phyloP scores from a whole-genome alignment of 92 coral and sea anemone genomes.

The Porites evermanni region DNA sequence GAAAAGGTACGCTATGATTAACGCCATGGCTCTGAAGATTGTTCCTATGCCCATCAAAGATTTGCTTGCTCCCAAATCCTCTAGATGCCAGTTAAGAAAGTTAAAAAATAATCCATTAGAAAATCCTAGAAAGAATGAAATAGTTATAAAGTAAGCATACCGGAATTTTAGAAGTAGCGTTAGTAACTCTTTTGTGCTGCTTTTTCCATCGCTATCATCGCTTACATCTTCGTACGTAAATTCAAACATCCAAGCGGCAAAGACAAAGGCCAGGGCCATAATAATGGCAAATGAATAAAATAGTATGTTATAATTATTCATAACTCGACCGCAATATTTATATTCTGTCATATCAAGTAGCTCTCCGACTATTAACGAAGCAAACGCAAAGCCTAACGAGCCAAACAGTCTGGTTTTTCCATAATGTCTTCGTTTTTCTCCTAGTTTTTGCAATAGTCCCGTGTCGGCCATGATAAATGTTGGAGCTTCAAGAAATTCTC shows the following conservation, averaged over 20 bases:
- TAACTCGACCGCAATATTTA: conserved; percentile 83
- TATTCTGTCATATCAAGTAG: conserved; percentile 84
- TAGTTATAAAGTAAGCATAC: conserved; percentile 79
- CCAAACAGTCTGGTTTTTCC: conserved; percentile 97
- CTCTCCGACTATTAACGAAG: conserved; percentile 94
- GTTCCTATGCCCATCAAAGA: conserved; percentile 88
- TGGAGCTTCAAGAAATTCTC: conserved; percentile 97
- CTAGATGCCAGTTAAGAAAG: conserved; percentile 94
- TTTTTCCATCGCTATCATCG: conserved; percentile 24
- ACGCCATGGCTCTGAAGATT: conserved; percentile 72
- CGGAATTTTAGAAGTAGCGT: conserved; percentile 73
- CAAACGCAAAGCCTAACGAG: conserved; percentile 89
- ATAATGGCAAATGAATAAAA: conserved; percentile 87
- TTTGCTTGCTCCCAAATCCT: conserved; percentile 94
- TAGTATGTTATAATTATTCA: conserved; percentile 87
- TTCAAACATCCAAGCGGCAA: conserved; percentile 80
- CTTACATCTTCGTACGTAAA: conserved; percentile 72
- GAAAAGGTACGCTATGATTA: conserved; percentile 78
- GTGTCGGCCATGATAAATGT: conserved; percentile 95
- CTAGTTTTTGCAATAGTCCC: conserved; percentile 87
- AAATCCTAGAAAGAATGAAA: conserved; percentile 91
- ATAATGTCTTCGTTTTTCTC: conserved; percentile 85
- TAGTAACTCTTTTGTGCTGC: conserved; percentile 65
- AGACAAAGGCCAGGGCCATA: conserved; percentile 82
- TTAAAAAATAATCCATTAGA: conserved; percentile 89